Base-by-base conservation (phyloP, 1,140 invertebrate species). In the Listronotus oregonensis region DNA sequence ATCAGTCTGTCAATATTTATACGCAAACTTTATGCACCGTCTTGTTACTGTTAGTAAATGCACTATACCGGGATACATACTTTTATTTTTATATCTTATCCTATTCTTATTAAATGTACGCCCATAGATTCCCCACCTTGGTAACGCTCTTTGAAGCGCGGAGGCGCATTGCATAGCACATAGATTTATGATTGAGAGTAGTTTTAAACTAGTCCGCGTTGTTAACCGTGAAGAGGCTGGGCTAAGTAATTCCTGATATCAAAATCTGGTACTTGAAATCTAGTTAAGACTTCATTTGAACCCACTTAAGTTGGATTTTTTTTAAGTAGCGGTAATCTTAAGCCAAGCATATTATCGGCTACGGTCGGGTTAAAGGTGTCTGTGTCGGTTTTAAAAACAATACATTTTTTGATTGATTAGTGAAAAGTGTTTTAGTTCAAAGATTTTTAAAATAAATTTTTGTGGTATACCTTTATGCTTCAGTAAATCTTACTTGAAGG, bases 41-140 rank as follows among this genome's bases (percentile, higher is more conserved):
- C 34, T 37, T 37, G 34, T 7, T 4, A 10, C 7, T 37, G 8
- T 12, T 2, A 10, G 1, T 8, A 12, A 37, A 40, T 11, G 14
- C 8, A 37, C 32, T 44, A 15, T 39, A 56, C 54, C 37, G 40
- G 54, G 21, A 17, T 4, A 49, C 18, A 10, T 37, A 37, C 46
- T 49, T 11, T 44, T 56, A 56, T 56, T 56, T 56, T 56, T 56
- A 56, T 27, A 46, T 59, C 56, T 59, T 59, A 46, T 37, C 21
- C 42, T 21, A 49, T 47, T 49, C 43, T 59, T 31, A 47, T 61
- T 52, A 52, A 51, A 40, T 61, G 47, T 60, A 54, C 51, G 42
- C 51, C 60, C 51, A 54, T 55, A 39, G 51, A 63, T 32, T 34
- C 51, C 60, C 60, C 60, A 63, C 60, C 60, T 63, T 46, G 60